Conservation (phyloP, 2,113 vertebrate species). For the Barnardius zonarius region DNA sequence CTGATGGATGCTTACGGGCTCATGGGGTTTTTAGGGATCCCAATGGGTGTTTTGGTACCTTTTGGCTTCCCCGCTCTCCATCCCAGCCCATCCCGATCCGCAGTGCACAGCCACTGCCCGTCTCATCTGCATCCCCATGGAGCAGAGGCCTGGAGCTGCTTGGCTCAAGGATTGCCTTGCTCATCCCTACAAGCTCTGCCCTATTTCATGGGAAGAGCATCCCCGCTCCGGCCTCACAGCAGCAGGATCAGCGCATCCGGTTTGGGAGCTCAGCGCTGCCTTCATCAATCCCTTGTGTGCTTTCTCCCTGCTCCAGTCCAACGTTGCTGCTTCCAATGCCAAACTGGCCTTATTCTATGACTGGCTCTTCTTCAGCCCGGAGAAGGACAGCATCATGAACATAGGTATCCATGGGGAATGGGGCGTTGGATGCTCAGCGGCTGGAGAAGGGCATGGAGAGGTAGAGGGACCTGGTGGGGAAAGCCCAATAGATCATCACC, state of each 20-base stretch:
- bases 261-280: fast-evolving
- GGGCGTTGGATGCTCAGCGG: fast-evolving
- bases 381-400: constrained; percentile 99
- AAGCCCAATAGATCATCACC: background rate
- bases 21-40: background rate
- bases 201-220: background rate
- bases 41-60: background rate
- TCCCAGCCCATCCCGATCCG: background rate
- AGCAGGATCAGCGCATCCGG: fast-evolving
- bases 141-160: background rate
- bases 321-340: constrained; percentile 95
- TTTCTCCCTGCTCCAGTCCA: constrained; percentile 78
- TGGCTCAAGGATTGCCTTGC: background rate
- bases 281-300: fast-evolving
- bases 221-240: fast-evolving
- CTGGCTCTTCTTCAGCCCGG: constrained; percentile 97
- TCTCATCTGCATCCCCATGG: background rate
- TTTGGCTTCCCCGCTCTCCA: background rate
- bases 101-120: background rate
- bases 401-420: constrained; percentile 75
- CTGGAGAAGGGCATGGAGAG: background rate
- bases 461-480: background rate
- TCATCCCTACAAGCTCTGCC: background rate
- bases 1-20: background rate
- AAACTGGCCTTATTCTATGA: constrained; percentile 98